Conservation (phyloP, 2,797 vertebrate genomes). For the Gambusia yucatana region DNA sequence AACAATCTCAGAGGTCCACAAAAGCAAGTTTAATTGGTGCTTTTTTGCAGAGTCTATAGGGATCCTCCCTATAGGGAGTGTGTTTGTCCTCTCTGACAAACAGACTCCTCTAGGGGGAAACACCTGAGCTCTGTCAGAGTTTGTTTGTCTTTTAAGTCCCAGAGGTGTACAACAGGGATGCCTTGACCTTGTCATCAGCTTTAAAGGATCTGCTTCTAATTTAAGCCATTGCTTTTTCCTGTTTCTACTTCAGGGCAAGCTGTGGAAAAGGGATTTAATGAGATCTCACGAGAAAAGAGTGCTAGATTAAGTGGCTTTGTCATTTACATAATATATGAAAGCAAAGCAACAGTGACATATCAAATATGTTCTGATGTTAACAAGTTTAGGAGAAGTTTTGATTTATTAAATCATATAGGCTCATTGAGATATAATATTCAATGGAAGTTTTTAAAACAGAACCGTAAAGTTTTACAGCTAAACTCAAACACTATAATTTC, state of each 20-base stretch:
- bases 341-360: slow-evolving; percentile 2
- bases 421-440: neutral
- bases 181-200: slow-evolving; percentile 21
- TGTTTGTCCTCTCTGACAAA: slow-evolving; percentile 59
- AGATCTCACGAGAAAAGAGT: slow-evolving; percentile 54
- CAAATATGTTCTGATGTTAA: neutral
- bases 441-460: neutral
- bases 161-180: slow-evolving; percentile 14
- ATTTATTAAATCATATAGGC: neutral
- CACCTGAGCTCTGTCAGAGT: slow-evolving; percentile 59
- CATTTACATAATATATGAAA: slow-evolving; percentile 3
- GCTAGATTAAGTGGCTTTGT: slow-evolving; percentile 9
- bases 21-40: slow-evolving; percentile 54
- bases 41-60: slow-evolving; percentile 51
- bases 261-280: slow-evolving; percentile 53
- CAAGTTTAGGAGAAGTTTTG: neutral
- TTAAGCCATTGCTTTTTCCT: slow-evolving; percentile 11
- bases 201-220: slow-evolving; percentile 38
- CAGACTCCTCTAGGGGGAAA: slow-evolving; percentile 54
- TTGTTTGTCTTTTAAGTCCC: slow-evolving; percentile 71
- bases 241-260: slow-evolving; percentile 17
- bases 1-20: slow-evolving; percentile 11
- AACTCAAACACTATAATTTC: neutral
- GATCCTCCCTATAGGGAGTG: slow-evolving; percentile 20
- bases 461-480: no score